These are phyloP conservation scores for Peromyscus polionotus DNA, from an alignment of 2,113 vertebrate species.

Conservation along the genomic window DNA sequence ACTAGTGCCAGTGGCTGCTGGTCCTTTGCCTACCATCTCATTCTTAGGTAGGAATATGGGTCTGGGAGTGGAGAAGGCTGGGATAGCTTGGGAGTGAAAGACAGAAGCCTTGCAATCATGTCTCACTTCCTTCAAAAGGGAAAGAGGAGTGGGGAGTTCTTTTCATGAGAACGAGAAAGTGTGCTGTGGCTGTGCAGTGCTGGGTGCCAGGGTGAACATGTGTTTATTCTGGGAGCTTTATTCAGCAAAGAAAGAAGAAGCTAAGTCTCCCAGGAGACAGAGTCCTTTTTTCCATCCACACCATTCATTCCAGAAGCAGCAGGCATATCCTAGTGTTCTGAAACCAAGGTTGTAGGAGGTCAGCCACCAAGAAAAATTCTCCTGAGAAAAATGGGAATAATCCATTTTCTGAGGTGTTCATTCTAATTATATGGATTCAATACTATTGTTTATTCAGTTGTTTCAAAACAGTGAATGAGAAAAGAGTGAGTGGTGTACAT, in stretches of 20 bases:
- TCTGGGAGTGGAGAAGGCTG: constrained; percentile 33
- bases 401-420: constrained; percentile 61
- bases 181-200: neutral
- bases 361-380: constrained; percentile 70
- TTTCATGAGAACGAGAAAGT: constrained; percentile 50
- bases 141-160: neutral
- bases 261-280: neutral
- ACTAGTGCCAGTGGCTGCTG: neutral
- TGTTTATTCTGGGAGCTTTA: constrained; percentile 42
- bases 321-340: neutral
- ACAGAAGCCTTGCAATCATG: neutral
- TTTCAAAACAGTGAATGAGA: neutral
- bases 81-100: constrained; percentile 13
- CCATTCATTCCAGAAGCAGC: neutral
- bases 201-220: accelerated
- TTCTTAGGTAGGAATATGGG: constrained; percentile 59
- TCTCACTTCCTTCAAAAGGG: constrained; percentile 74
- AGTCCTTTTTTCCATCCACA: constrained; percentile 44
- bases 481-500: neutral
- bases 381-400: constrained; percentile 61
- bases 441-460: neutral
- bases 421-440: neutral
- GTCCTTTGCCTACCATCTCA: neutral
- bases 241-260: neutral
- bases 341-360: constrained; percentile 63